Evolutionary conservation across 2,113 vertebrate species (phyloP).

Genomic region (Rhinichthys klamathensis): DNA sequence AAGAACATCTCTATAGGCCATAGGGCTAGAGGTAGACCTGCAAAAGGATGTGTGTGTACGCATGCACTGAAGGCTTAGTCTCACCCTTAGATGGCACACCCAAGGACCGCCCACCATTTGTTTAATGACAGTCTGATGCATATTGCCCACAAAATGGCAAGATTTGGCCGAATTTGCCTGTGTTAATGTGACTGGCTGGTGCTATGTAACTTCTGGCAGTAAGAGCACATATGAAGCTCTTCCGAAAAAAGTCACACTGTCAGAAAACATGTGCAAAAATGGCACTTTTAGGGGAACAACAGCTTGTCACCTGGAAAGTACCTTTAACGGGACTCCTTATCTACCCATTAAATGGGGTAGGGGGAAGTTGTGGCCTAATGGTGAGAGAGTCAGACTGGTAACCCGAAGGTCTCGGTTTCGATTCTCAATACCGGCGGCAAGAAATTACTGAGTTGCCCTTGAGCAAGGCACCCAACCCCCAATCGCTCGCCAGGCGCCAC

Average conservation of each 20-base stretch:
- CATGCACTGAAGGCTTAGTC: background rate
- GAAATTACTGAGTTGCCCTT: too few relatives aligned
- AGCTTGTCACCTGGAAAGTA: background rate
- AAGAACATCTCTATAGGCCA: background rate
- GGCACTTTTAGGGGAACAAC: background rate
- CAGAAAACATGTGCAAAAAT: too few relatives aligned
- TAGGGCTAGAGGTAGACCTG: background rate
- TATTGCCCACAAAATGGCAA: background rate
- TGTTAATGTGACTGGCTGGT: background rate
- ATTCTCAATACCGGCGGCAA: too few relatives aligned
- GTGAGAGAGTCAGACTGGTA: too few relatives aligned
- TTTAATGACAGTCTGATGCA: conserved; percentile 3
- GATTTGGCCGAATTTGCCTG: background rate
- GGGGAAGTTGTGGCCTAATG: too few relatives aligned
- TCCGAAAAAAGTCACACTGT: background rate
- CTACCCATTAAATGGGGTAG: background rate
- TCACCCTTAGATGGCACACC: background rate
- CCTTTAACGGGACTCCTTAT: background rate
- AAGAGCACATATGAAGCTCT: background rate
- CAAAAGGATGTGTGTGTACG: background rate
- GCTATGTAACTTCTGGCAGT: background rate
- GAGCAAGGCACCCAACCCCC: too few relatives aligned
- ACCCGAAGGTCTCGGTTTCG: too few relatives aligned
- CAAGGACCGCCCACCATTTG: background rate
- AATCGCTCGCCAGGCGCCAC: too few relatives aligned